Percentiles rank a stretch among this genome's conserved stretches.
Evolutionary conservation across 2,888 invertebrate genomes (phyloP).

Genomic region (Furcula furcula): DNA sequence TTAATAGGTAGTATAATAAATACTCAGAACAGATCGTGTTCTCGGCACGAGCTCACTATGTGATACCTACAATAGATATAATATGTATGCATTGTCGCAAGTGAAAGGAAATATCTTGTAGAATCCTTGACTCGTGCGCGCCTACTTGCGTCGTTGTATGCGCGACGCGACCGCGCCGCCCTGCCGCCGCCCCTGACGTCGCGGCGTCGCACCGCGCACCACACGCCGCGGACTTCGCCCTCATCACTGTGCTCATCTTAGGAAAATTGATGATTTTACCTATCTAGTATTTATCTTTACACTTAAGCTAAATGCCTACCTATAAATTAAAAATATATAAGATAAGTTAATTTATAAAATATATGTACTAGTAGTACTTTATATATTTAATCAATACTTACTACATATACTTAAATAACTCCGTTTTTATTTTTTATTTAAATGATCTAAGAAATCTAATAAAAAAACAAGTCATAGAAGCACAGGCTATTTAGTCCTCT

Average conservation of each 20-base stretch:
- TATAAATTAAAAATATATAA: too few species aligned
- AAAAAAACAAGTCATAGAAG: too few species aligned
- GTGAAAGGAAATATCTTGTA: conserved; percentile 81
- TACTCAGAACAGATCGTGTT: conserved; percentile 23
- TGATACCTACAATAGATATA: conserved; percentile 31
- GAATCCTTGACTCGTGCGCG: conserved; percentile 77
- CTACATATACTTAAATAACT: too few species aligned
- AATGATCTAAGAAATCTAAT: too few species aligned
- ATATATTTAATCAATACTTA: too few species aligned
- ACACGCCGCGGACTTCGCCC: conserved; percentile 4
- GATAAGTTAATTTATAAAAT: too few species aligned
- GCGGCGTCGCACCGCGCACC: conserved; percentile 15
- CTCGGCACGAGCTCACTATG: conserved; percentile 21
- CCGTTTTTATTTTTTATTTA: too few species aligned
- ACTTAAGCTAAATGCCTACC: too few species aligned
- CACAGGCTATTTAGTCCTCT: too few species aligned
- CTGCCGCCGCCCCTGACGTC: conserved; percentile 28
- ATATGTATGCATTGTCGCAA: conserved; percentile 67
- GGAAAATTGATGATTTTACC: too few species aligned
- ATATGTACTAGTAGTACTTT: too few species aligned
- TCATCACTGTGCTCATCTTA: conserved; percentile 24
- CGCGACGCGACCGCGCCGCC: conserved; percentile 24
- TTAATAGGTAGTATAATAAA: conserved; percentile 29
- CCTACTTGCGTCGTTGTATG: conserved; percentile 52
- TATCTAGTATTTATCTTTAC: too few species aligned